Evolutionary conservation across 2,888 invertebrate species (phyloP).

Genomic region (Celastrina argiolus): DNA sequence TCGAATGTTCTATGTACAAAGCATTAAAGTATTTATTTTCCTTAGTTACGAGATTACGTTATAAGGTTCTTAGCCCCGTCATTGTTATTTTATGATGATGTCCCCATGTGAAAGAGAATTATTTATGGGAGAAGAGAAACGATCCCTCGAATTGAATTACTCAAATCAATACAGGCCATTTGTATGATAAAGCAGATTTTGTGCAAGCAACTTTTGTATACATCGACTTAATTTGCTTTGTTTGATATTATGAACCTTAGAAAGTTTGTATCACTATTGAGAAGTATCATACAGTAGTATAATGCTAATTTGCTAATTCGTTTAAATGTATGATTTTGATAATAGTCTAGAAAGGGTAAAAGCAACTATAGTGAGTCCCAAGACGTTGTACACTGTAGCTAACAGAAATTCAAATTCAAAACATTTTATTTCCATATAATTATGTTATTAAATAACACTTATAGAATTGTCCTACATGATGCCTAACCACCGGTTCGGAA

Average conservation of each 20-base stretch:
- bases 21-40: not conserved
- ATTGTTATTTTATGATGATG: constrained; percentile 13
- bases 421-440: no score
- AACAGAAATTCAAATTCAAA: no score
- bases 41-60: not conserved
- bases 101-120: constrained; percentile 5
- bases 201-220: not conserved
- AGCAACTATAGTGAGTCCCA: no score
- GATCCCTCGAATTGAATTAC: constrained; percentile 1
- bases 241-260: not conserved
- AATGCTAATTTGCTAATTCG: no score
- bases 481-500: no score
- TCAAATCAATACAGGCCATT: not conserved
- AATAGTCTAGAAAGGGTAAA: no score
- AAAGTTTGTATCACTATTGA: no score
- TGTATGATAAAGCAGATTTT: not conserved
- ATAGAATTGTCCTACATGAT: no score
- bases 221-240: not conserved
- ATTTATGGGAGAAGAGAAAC: constrained; percentile 10
- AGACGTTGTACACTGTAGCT: no score
- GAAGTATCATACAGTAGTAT: no score
- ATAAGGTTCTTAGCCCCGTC: not conserved
- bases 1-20: not conserved
- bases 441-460: no score
- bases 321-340: no score